These are phyloP conservation scores for Deladenus siricidicola DNA, from an alignment of 2,888 invertebrate species.

Conservation along the genomic window DNA sequence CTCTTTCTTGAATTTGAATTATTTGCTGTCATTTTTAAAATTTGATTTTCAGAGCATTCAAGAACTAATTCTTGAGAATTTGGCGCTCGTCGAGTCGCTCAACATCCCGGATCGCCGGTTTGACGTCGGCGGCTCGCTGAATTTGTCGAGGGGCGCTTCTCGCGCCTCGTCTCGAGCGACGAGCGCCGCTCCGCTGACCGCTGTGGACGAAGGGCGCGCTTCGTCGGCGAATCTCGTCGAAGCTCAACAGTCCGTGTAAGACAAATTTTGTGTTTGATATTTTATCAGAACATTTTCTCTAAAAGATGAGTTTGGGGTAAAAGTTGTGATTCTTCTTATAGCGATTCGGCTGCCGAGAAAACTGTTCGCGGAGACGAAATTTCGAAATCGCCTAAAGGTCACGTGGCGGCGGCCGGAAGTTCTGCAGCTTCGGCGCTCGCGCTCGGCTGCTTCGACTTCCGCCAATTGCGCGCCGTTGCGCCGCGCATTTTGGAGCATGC, in stretches of 20 bases:
- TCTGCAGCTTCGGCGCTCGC: conserved; percentile 12
- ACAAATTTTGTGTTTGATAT: too few relatives aligned
- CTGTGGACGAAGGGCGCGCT: too few relatives aligned
- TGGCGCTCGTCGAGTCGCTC: conserved; percentile 55
- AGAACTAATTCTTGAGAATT: conserved; percentile 70
- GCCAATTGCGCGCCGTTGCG: conserved; percentile 60
- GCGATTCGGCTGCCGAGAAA: neutral
- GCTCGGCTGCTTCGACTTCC: conserved; percentile 65
- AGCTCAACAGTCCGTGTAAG: too few relatives aligned
- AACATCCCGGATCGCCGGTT: neutral
- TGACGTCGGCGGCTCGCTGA: too few relatives aligned
- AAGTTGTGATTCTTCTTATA: too few relatives aligned
- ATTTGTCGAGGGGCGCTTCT: too few relatives aligned
- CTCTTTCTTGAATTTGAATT: too few relatives aligned
- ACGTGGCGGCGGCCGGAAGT: neutral
- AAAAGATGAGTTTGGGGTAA: too few relatives aligned
- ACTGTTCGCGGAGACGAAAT: neutral
- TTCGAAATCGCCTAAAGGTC: neutral
- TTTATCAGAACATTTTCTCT: too few relatives aligned
- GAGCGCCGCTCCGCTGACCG: neutral
- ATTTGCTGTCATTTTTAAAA: too few relatives aligned
- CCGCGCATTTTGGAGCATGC: conserved; percentile 63
- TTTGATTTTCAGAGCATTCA: conserved; percentile 64
- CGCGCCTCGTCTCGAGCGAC: neutral
- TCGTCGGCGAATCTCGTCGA: neutral